A percentile compares a stretch with the other conserved stretches of the same genome.
These are phyloP conservation scores for Papilio helenus DNA, from an alignment of 1,140 invertebrate species.

Conservation along the genomic window DNA sequence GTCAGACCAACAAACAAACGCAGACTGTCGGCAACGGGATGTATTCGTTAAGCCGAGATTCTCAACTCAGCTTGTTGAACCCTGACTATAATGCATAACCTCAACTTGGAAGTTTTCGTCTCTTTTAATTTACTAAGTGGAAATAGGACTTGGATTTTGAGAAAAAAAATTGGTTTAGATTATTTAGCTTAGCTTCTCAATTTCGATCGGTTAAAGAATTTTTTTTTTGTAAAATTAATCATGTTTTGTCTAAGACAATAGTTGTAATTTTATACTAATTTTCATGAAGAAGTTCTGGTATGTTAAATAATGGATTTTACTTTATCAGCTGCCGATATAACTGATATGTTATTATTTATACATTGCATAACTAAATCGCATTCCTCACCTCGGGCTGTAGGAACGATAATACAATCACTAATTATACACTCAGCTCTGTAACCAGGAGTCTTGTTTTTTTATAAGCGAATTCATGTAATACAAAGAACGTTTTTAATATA, in stretches of 20 bases:
- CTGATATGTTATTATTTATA: slow-evolving; percentile 11
- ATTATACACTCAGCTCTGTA: background rate
- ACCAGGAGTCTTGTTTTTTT: background rate
- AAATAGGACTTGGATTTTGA: background rate
- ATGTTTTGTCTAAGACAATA: background rate
- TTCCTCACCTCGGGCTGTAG: slow-evolving; percentile 1
- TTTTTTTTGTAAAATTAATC: background rate
- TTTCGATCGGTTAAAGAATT: no score
- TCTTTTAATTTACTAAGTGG: background rate
- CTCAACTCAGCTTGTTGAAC: slow-evolving; percentile 51
- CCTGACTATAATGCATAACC: background rate
- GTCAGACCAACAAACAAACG: slow-evolving; percentile 72
- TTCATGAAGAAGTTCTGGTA: background rate
- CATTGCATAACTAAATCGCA: background rate
- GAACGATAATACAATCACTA: slow-evolving; percentile 15
- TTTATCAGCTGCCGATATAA: background rate
- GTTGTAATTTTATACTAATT: background rate
- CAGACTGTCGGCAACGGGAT: slow-evolving; percentile 74
- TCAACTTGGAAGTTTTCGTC: background rate
- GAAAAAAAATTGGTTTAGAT: no score
- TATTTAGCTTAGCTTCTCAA: no score
- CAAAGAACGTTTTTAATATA: background rate
- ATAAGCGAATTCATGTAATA: background rate
- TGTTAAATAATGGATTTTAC: background rate
- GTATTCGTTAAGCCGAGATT: slow-evolving; percentile 79